Conservation (phyloP, 2,797 vertebrate genomes). For the Menidia menidia region DNA sequence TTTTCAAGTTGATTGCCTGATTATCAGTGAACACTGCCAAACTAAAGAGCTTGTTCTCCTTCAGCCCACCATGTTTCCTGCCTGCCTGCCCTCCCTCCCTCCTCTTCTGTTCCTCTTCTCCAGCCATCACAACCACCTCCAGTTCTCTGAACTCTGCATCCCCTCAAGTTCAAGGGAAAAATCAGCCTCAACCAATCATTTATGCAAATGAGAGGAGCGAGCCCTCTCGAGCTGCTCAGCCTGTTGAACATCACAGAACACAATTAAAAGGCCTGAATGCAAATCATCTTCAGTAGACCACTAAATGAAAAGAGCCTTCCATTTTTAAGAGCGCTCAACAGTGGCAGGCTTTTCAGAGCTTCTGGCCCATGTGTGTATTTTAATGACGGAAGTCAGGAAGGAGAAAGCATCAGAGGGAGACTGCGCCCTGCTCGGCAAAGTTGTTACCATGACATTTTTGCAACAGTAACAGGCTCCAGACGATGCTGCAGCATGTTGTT, state of each 20-base stretch:
- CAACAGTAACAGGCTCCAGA: conserved; percentile 37
- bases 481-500: conserved; percentile 33
- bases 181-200: conserved; percentile 72
- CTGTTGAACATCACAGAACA: conserved; percentile 75
- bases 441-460: conserved; percentile 67
- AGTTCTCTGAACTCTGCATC: conserved; percentile 57
- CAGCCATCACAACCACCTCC: conserved; percentile 31
- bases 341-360: conserved; percentile 65
- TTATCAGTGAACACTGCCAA: conserved; percentile 40
- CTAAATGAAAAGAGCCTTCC: conserved; percentile 70
- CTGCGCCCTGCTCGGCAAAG: conserved; percentile 47
- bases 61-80: conserved; percentile 46
- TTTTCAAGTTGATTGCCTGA: conserved; percentile 57
- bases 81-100: conserved; percentile 1
- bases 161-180: conserved; percentile 72
- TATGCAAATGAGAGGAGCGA: conserved; percentile 68
- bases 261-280: conserved; percentile 76
- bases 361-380: conserved; percentile 59
- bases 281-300: conserved; percentile 72
- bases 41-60: conserved; percentile 46
- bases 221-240: conserved; percentile 64
- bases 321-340: conserved; percentile 66
- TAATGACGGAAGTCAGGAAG: conserved; percentile 72
- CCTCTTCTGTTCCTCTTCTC: neutral
- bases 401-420: conserved; percentile 52